Evolutionary conservation across 2,797 vertebrate species (phyloP).

Genomic region (Geotrypetes seraphini): DNA sequence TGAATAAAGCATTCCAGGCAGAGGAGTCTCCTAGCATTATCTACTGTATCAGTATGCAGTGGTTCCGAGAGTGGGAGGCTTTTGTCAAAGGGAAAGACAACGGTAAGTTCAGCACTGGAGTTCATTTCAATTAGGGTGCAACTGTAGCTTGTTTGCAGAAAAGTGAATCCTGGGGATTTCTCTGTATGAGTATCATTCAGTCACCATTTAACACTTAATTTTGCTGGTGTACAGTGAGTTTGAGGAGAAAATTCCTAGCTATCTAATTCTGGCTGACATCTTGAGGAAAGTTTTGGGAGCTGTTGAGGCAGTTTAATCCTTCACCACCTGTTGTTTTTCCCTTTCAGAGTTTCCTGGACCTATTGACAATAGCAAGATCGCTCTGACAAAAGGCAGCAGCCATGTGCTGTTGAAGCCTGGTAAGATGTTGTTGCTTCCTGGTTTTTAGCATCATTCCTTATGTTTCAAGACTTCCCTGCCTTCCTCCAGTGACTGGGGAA

Average conservation of each 20-base stretch:
- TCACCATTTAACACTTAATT: no score
- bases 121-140: no score
- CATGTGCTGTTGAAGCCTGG: slow-evolving; percentile 89
- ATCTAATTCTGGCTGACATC: no score
- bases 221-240: no score
- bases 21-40: slow-evolving; percentile 88
- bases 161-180: no score
- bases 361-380: slow-evolving; percentile 93
- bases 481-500: no score
- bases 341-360: slow-evolving; percentile 79
- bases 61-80: slow-evolving; percentile 96
- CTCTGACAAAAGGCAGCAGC: slow-evolving; percentile 77
- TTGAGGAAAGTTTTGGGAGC: no score
- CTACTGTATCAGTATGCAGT: slow-evolving; percentile 97
- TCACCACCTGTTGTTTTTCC: not conserved
- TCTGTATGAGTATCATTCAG: no score
- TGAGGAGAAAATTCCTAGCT: no score
- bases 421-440: slow-evolving; percentile 31
- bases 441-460: not conserved
- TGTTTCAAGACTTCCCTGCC: not conserved
- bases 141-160: no score
- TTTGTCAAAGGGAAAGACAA: slow-evolving; percentile 96
- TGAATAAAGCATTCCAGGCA: slow-evolving; percentile 97
- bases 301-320: no score
- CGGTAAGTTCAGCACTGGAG: slow-evolving; percentile 64